phyloP scores from a whole-genome alignment of 2,888 invertebrate genomes.

The Patella ulyssiponensis region DNA sequence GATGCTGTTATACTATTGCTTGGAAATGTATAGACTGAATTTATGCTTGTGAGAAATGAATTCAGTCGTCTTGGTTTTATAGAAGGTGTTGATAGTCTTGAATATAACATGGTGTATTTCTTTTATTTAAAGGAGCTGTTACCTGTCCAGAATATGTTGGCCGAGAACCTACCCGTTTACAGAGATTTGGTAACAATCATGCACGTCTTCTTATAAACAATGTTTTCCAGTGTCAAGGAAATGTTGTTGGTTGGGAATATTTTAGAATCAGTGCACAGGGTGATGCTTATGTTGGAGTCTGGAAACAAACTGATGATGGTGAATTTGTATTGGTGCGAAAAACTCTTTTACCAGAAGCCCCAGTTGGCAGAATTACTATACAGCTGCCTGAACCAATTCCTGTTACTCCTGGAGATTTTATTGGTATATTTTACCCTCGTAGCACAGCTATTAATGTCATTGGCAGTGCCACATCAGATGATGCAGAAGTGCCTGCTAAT shows the following conservation, averaged over 20 bases:
- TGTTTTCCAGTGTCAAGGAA: constrained; percentile 65
- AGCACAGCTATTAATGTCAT: constrained; percentile 55
- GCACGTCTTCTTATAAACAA: constrained; percentile 67
- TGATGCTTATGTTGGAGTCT: constrained; percentile 61
- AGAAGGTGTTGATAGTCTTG: too few species aligned
- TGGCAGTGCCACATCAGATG: constrained; percentile 49
- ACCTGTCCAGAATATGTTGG: constrained; percentile 61
- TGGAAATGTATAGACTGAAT: too few species aligned
- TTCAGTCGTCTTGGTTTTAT: too few species aligned
- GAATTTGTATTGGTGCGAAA: constrained; percentile 56
- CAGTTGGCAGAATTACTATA: constrained; percentile 49
- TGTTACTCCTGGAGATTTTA: constrained; percentile 64
- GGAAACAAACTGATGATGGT: constrained; percentile 55
- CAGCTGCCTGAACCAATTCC: constrained; percentile 45
- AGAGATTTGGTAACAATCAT: constrained; percentile 55
- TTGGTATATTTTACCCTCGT: constrained; percentile 65
- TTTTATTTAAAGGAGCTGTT: constrained; percentile 37
- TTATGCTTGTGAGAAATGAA: too few species aligned
- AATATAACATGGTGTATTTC: background rate
- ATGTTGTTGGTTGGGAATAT: constrained; percentile 59
- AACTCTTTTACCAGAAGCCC: constrained; percentile 52
- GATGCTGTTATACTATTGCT: too few species aligned
- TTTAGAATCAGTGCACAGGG: constrained; percentile 57
- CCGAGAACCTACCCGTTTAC: constrained; percentile 51
- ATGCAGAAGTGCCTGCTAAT: constrained; percentile 41